Evolutionary conservation across 2,113 vertebrate species (phyloP).

Genomic region (Microtus richardsoni): DNA sequence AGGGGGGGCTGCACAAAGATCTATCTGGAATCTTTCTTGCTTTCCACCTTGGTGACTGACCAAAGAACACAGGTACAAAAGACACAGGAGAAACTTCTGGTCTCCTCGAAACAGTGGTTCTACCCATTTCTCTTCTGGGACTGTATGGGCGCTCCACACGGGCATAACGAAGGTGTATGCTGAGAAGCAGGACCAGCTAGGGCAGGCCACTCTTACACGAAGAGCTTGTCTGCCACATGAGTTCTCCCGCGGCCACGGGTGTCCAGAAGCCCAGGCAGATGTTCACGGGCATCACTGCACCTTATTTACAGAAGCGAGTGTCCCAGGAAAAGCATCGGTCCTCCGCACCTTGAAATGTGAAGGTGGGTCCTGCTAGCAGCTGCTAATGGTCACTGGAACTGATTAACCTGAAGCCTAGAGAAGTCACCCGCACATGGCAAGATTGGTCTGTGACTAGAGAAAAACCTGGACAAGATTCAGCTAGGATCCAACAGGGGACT

Average conservation of each 20-base stretch:
- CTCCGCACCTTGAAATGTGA: constrained; percentile 1
- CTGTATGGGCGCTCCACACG: not conserved
- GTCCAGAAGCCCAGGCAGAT: not conserved
- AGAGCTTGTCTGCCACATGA: not conserved
- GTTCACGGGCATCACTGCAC: not conserved
- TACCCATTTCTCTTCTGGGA: not conserved
- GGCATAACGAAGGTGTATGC: not conserved
- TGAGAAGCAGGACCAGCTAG: not conserved
- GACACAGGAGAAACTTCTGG: not conserved
- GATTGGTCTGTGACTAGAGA: not conserved
- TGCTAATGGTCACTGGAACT: not conserved
- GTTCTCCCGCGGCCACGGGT: not conserved
- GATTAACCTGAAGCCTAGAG: not conserved
- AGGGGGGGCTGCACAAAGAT: constrained; percentile 6
- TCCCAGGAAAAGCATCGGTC: constrained; percentile 1
- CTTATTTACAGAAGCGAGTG: constrained; percentile 41
- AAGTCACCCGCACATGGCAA: not conserved
- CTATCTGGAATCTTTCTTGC: not conserved
- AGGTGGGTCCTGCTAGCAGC: not conserved
- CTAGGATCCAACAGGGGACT: not conserved
- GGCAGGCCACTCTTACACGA: not conserved
- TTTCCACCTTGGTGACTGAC: not conserved
- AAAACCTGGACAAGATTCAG: not conserved
- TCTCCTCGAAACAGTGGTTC: not conserved
- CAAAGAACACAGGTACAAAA: not conserved